phyloP scores from a whole-genome alignment of 2,888 invertebrate species.

The Epinotia brunnichana region DNA sequence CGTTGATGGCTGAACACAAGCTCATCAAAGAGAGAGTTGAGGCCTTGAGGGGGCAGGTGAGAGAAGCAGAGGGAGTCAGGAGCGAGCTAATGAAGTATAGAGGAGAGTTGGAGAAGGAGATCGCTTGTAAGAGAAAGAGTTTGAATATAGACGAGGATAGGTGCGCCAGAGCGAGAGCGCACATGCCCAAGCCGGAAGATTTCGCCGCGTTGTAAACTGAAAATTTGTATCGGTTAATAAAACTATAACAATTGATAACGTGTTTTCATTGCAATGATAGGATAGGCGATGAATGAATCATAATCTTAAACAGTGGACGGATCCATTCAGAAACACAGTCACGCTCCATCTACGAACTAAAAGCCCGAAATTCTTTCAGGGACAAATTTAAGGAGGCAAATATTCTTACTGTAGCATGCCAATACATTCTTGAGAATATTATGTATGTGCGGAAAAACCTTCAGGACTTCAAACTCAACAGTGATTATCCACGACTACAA shows the following conservation, averaged over 20 bases:
- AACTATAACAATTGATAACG: background rate
- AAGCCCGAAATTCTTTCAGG: no score
- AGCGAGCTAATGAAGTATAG: constrained; percentile 84
- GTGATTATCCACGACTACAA: no score
- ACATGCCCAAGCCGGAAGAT: constrained; percentile 87
- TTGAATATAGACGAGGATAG: constrained; percentile 87
- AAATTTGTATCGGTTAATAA: background rate
- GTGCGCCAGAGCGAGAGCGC: constrained; percentile 84
- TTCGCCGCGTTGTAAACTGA: constrained; percentile 80
- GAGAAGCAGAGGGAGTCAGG: constrained; percentile 84
- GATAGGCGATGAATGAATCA: no score
- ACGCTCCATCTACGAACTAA: no score
- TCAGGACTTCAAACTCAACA: no score
- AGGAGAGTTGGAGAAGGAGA: constrained; percentile 87
- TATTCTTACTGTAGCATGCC: no score
- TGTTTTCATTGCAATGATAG: background rate
- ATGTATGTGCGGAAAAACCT: no score
- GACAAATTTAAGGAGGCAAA: no score
- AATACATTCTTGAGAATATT: no score
- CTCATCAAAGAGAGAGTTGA: constrained; percentile 76
- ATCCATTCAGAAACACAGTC: no score
- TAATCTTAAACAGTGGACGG: no score
- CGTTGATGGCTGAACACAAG: constrained; percentile 88
- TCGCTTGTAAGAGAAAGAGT: constrained; percentile 88
- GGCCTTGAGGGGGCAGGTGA: constrained; percentile 84